Evolutionary conservation across 2,113 vertebrate genomes (phyloP).

Genomic region (Antechinus flavipes): DNA sequence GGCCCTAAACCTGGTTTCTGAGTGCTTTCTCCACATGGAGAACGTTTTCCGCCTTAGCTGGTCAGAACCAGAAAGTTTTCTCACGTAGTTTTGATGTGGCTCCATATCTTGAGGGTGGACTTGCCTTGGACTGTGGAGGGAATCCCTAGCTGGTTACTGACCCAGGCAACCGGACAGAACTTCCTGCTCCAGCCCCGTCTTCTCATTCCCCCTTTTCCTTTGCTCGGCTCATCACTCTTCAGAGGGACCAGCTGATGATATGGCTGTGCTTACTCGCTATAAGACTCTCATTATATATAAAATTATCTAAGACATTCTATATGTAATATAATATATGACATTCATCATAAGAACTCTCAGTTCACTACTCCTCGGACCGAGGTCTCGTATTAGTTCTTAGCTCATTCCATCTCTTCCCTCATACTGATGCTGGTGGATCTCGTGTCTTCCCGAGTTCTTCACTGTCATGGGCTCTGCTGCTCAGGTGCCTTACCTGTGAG

Average conservation of each 20-base stretch:
- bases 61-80: neutral
- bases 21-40: neutral
- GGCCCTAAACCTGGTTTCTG: neutral
- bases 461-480: neutral
- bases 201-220: neutral
- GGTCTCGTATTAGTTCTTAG: neutral
- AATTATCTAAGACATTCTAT: too few relatives aligned
- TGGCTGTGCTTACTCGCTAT: neutral
- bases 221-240: neutral
- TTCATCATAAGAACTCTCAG: neutral
- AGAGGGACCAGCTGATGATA: neutral
- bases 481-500: neutral
- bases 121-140: neutral
- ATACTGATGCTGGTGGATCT: neutral
- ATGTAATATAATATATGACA: too few relatives aligned
- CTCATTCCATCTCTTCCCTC: neutral
- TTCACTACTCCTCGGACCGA: neutral
- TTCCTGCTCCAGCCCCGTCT: neutral
- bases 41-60: neutral
- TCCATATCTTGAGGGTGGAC: neutral
- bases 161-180: neutral
- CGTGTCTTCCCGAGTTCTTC: neutral
- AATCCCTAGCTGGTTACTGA: neutral
- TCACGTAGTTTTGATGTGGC: neutral
- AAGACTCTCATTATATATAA: neutral